Conservation (phyloP, 2,113 vertebrate species). For the Chrysemys picta region DNA sequence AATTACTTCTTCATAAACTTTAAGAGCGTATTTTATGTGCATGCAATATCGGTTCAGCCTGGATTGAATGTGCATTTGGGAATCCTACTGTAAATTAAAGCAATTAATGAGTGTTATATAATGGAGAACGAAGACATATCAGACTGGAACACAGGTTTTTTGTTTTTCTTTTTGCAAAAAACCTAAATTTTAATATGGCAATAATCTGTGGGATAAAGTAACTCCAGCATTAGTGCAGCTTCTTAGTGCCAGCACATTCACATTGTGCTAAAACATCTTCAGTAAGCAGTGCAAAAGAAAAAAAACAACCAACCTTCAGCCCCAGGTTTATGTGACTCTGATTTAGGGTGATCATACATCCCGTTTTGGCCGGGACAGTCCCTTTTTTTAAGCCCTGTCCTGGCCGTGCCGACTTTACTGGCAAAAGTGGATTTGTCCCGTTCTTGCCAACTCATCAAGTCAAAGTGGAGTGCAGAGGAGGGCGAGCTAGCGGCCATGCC, state of each 20-base stretch:
- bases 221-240: background rate
- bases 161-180: background rate
- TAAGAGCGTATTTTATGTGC: slow-evolving; percentile 3
- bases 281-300: background rate
- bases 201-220: background rate
- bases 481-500: no score
- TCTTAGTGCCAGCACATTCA: background rate
- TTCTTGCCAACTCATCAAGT: no score
- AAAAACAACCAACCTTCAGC: background rate
- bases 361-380: no score
- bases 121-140: background rate
- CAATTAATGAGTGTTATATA: background rate
- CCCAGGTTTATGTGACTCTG: background rate
- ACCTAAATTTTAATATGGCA: background rate
- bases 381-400: no score
- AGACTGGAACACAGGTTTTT: background rate
- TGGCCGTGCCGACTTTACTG: no score
- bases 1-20: background rate
- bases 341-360: background rate
- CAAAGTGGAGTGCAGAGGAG: no score
- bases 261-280: background rate
- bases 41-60: background rate
- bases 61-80: fast-evolving
- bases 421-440: no score
- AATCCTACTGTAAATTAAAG: background rate